Conservation (phyloP, 2,797 vertebrate genomes). For the Diplodus puntazzo region DNA sequence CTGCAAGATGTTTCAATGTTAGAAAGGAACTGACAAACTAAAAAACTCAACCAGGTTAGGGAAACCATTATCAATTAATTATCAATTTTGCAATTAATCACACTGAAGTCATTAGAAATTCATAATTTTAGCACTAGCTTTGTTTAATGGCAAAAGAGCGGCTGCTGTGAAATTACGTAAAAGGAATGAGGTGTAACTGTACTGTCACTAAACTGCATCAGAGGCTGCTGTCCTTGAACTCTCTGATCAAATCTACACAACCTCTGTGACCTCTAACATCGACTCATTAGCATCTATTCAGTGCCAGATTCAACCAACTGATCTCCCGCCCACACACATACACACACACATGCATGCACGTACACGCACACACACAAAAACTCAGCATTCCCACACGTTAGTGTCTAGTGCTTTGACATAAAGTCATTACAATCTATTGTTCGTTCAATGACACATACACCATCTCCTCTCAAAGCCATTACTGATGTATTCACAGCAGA, state of each 20-base stretch:
- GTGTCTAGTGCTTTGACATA: slow-evolving; percentile 16
- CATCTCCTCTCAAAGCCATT: slow-evolving; percentile 11
- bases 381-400: slow-evolving; percentile 10
- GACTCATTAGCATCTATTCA: slow-evolving; percentile 54
- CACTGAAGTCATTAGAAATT: no score
- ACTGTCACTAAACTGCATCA: neutral
- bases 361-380: slow-evolving; percentile 2
- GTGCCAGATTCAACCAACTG: slow-evolving; percentile 21
- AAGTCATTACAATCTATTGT: slow-evolving; percentile 65
- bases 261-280: slow-evolving; percentile 16
- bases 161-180: no score
- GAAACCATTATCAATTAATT: no score
- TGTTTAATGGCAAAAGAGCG: no score
- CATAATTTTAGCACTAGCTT: no score
- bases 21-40: no score
- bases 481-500: slow-evolving; percentile 42
- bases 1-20: no score
- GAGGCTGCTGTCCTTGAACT: neutral
- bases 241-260: slow-evolving; percentile 15
- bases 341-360: neutral
- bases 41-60: no score
- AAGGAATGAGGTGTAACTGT: no score
- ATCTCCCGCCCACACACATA: neutral
- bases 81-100: no score
- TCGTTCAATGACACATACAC: slow-evolving; percentile 6